Base-by-base conservation (phyloP, 2,113 vertebrate species). In the Prinia subflava region DNA sequence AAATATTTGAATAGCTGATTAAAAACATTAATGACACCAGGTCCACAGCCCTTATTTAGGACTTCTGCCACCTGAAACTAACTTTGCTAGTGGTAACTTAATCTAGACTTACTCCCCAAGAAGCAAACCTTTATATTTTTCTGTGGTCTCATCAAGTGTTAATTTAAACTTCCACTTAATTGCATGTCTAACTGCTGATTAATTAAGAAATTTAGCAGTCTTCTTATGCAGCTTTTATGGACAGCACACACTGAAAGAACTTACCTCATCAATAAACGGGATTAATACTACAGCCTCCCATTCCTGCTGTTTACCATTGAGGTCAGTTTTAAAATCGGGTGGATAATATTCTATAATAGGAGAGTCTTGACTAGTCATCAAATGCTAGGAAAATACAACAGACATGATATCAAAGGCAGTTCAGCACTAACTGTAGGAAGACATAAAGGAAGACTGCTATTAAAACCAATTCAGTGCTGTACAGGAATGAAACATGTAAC, bases 241-340 rank as follows among this genome's bases (percentile, higher is more conserved):
- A 57, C 3, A 73, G 42, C 7, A 90, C 9, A 73, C 3, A 1
- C 2, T 63, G 35, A 79, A 94, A 73, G 47, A 31, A 88, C 94
- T 90, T 88, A 99, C 99, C 98, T 99, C 99, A 88, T 99, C 98
- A 91, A 99, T 99, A 96, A 99, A 99, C 0, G 99, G 99, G 95
- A 99, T 99, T 88, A 99, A 98, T 25, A 99, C 99, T 68, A 99
- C 99, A 47, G 99, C 99, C 97, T 99, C 99, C 99, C 99, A 99
- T 67, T 99, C 99, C 92, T 99, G 99, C 93, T 99, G 99, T 90
- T 99, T 99, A 71, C 99, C 99, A 91, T 99, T 99, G 50, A 99
- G 98, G 96, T 99, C 99, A 7, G 99, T 99, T 98, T 99, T 99
- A 96, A 99, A 99, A 97, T 99, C 99, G 11, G 97, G 96, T 56